Evolutionary conservation across 30 jellyfish, hydroid and myxozoan species (phyloP).

Genomic region (Cassiopea andromeda): DNA sequence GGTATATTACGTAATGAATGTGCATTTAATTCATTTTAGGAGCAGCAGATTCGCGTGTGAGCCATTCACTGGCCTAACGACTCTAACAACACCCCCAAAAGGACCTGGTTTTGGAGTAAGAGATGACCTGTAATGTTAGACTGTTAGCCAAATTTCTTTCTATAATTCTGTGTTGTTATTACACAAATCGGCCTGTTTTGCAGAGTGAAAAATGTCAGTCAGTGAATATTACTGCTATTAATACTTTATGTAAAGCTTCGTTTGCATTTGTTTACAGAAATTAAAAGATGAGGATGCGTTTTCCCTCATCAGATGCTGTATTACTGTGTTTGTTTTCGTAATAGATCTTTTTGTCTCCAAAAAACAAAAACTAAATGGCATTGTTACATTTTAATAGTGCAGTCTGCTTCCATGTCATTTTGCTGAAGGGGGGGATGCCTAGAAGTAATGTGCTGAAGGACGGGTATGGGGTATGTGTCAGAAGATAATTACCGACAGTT

Average conservation of each 20-base stretch:
- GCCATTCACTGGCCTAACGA: slow-evolving; percentile 80
- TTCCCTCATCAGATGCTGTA: neutral
- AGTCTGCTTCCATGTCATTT: no score
- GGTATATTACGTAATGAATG: neutral
- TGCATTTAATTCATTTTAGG: slow-evolving; percentile 20
- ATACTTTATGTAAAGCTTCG: neutral
- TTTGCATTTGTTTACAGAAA: neutral
- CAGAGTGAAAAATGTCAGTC: neutral
- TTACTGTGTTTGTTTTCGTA: no score
- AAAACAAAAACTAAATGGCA: no score
- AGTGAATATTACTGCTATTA: neutral
- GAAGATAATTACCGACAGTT: no score
- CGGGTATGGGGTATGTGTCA: no score
- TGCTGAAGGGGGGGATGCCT: no score
- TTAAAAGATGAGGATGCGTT: neutral
- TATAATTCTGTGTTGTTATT: neutral
- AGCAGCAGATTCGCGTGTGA: slow-evolving; percentile 88
- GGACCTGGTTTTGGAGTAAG: slow-evolving; percentile 94
- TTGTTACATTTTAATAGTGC: no score
- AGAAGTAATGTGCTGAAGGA: no score
- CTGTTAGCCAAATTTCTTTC: neutral
- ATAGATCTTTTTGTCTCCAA: no score
- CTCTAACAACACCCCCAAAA: slow-evolving; percentile 89
- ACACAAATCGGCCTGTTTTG: neutral
- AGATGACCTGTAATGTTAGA: slow-evolving; percentile 65